Evolutionary conservation across 2,113 vertebrate species (phyloP), one percentile per base, ranked within the genome.

Genomic region (Litocranius walleri): DNA sequence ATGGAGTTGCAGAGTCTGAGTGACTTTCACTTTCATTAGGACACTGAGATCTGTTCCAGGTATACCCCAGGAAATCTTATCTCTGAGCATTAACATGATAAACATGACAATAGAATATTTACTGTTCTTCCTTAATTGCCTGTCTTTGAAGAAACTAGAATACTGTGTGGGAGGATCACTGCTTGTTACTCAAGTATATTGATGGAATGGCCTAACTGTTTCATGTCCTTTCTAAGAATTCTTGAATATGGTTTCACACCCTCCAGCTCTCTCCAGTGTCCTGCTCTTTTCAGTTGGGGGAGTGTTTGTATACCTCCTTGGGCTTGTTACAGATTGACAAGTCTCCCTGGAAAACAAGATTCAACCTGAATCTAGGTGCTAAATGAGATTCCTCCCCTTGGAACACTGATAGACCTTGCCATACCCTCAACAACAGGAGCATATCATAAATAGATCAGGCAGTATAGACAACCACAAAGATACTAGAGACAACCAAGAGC

Each of bases 21-120:
- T 1, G 9, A 21, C 64, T 36, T 36, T 71, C 8, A 71, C 17
- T 71, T 36, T 71, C 64, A 67, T 36, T 90, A 96, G 71, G 36
- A 89, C 92, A 50, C n/a, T 92, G 59, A 94, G 15, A 96, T 96
- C 94, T 59, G 2, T 48, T 97, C 87, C 21, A 97, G 96, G 16
- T 90, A 40, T 6, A 82, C 19, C 67, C 62, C 88, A 77, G 74
- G 17, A 67, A 78, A 1, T 50, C n/a, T 80, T 88, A 40, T 43
- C 90, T 97, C 88, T 88, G 86, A 98, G 50, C 16, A 89, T 21
- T 61, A 96, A 40, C 56, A 78, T 95, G n/a, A 97, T 91, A 88
- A 96, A 48, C 64, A 81, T 94, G 29, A 95, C 86, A 78, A 97
- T 56, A 3, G 12, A 83, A 67, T 84, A 92, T 19, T 92, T 93